phyloP scores from a whole-genome alignment of 2,888 invertebrate species.

The Digitonthophagus gazella region DNA sequence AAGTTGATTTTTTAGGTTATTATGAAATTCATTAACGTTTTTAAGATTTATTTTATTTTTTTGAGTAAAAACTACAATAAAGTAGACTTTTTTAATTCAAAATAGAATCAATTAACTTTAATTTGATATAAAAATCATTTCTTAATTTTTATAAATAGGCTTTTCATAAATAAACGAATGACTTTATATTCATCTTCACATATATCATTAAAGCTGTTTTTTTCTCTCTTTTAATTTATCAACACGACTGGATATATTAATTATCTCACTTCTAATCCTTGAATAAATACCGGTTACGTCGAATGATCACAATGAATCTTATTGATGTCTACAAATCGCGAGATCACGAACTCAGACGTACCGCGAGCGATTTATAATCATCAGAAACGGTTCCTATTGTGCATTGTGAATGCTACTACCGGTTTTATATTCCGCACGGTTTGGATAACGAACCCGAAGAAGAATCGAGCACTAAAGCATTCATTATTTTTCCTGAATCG shows the following conservation, averaged over 20 bases:
- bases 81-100: too few relatives aligned
- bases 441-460: not conserved
- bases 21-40: too few relatives aligned
- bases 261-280: not conserved
- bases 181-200: too few relatives aligned
- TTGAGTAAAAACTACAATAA: too few relatives aligned
- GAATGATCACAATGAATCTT: constrained; percentile 1
- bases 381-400: not conserved
- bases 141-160: too few relatives aligned
- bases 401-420: not conserved
- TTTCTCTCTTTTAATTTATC: too few relatives aligned
- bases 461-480: not conserved
- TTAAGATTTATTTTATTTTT: too few relatives aligned
- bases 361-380: not conserved
- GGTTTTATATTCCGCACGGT: not conserved
- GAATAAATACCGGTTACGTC: not conserved
- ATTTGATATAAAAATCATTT: too few relatives aligned
- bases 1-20: too few relatives aligned
- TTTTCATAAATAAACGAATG: too few relatives aligned
- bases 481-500: not conserved
- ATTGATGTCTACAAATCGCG: constrained; percentile 14
- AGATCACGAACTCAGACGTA: constrained; percentile 13
- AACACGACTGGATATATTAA: not conserved
- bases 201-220: too few relatives aligned
- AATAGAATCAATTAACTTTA: too few relatives aligned